phyloP scores from a whole-genome alignment of 2,797 vertebrate genomes.

The Eleutherodactylus coqui region DNA sequence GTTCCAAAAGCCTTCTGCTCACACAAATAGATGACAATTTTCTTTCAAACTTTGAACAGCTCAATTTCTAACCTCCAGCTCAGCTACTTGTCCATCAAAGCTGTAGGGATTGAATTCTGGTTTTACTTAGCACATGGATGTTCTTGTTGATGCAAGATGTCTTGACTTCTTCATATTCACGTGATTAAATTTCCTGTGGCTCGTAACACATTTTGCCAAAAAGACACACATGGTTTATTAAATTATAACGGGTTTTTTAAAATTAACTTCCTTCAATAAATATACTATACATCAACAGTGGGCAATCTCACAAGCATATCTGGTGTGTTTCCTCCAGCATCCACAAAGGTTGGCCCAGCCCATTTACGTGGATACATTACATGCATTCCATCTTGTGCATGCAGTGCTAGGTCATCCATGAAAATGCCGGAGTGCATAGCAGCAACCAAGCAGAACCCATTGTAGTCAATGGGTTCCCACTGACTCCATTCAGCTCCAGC shows the following conservation, averaged over 20 bases:
- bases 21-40: constrained; percentile 3
- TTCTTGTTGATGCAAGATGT: constrained; percentile 14
- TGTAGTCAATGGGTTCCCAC: too few species aligned
- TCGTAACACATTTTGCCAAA: background rate
- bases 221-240: background rate
- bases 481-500: too few species aligned
- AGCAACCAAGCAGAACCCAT: too few species aligned
- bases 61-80: background rate
- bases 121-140: background rate
- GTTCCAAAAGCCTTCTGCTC: background rate
- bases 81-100: constrained; percentile 18
- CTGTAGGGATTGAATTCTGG: background rate
- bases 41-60: background rate
- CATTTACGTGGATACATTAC: background rate
- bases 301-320: background rate
- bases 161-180: constrained; percentile 15
- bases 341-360: background rate
- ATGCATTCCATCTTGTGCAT: background rate
- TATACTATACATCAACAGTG: constrained; percentile 11
- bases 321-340: background rate
- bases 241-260: constrained; percentile 13
- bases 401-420: too few species aligned
- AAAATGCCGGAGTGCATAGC: too few species aligned
- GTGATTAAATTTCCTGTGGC: background rate
- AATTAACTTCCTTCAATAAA: constrained; percentile 24